Percentiles rank a stretch among this genome's conserved stretches.
These are phyloP conservation scores for Pteromalus puparum DNA, from an alignment of 1,140 invertebrate genomes.

Conservation along the genomic window DNA sequence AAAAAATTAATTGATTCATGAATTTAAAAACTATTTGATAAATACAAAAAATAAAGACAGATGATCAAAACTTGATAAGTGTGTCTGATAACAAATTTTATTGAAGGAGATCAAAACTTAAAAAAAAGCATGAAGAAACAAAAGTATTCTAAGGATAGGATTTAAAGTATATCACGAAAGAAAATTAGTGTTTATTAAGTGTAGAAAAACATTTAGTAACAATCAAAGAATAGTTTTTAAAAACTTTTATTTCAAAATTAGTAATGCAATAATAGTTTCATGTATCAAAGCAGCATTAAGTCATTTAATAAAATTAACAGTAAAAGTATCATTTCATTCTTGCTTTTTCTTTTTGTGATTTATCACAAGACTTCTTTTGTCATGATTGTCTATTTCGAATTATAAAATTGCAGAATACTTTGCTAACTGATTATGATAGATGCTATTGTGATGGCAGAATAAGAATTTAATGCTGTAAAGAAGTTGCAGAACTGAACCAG, in stretches of 20 bases:
- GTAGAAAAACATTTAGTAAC: not conserved
- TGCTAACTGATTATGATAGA: slow-evolving; percentile 1
- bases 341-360: not conserved
- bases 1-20: not conserved
- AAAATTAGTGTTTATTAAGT: not conserved
- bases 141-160: not conserved
- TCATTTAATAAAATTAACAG: slow-evolving; percentile 4
- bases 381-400: not conserved
- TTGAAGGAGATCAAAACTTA: not conserved
- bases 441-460: not conserved
- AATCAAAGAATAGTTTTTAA: not conserved
- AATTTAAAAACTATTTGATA: no score
- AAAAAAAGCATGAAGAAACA: not conserved
- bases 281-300: not conserved
- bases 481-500: not conserved
- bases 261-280: not conserved
- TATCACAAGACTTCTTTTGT: not conserved
- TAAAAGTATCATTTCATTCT: not conserved
- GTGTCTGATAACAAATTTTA: not conserved
- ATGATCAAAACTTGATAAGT: not conserved
- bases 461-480: not conserved
- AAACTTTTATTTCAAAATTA: slow-evolving; percentile 1
- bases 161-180: not conserved
- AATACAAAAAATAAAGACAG: not conserved
- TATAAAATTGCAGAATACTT: not conserved